phyloP scores from a whole-genome alignment of 2,113 vertebrate species.

The Sylvilagus bachmani region DNA sequence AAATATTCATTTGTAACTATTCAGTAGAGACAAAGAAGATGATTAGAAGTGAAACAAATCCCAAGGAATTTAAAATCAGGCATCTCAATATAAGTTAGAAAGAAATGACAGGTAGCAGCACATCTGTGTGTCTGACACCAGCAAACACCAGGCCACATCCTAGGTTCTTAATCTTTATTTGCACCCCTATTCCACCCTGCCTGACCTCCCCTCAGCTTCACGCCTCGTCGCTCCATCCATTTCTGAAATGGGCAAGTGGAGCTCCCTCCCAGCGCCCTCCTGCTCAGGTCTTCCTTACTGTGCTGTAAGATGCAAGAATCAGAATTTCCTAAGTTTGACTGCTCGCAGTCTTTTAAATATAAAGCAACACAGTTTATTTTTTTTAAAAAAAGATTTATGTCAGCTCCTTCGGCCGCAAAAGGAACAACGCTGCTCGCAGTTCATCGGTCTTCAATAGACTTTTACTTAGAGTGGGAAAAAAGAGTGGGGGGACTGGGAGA shows the following conservation, averaged over 20 bases:
- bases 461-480: too few relatives aligned
- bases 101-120: not conserved
- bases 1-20: not conserved
- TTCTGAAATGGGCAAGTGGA: not conserved
- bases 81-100: not conserved
- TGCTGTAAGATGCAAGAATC: not conserved
- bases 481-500: too few relatives aligned
- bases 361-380: not conserved
- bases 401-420: too few relatives aligned
- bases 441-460: too few relatives aligned
- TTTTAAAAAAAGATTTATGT: too few relatives aligned
- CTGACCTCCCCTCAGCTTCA: accelerated
- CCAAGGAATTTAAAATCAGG: conserved; percentile 23
- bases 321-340: not conserved
- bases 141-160: not conserved
- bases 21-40: not conserved
- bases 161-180: not conserved
- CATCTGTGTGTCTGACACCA: not conserved
- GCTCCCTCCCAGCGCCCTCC: not conserved
- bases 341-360: not conserved
- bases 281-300: not conserved
- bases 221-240: not conserved
- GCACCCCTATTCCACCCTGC: accelerated
- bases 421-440: too few relatives aligned
- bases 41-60: conserved; percentile 24